A percentile compares a stretch with the other conserved stretches of the same genome.
Conservation (phyloP, 2,888 invertebrate species). For the Andrena dorsata region DNA sequence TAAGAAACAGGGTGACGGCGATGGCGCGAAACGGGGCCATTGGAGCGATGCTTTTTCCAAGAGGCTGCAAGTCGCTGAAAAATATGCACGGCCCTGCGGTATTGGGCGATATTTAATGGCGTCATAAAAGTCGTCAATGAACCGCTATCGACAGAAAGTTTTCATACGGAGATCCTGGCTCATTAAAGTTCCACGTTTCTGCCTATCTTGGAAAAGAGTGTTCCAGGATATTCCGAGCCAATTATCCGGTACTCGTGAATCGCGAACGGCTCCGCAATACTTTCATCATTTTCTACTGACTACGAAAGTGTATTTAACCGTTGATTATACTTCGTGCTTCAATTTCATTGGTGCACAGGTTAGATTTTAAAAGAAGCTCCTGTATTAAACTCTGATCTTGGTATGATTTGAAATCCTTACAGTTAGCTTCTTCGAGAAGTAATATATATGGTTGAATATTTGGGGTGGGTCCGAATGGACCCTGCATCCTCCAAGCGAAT, state of each 20-base stretch:
- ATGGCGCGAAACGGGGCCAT: constrained; percentile 28
- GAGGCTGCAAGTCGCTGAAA: constrained; percentile 20
- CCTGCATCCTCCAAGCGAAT: no score
- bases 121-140: constrained; percentile 8
- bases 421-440: no score
- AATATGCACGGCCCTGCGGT: constrained; percentile 2
- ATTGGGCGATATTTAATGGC: constrained; percentile 25
- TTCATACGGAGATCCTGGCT: constrained; percentile 4
- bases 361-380: neutral
- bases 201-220: neutral
- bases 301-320: neutral
- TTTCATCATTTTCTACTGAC: neutral
- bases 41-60: neutral
- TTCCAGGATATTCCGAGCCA: neutral
- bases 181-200: constrained; percentile 3
- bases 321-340: neutral
- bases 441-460: no score
- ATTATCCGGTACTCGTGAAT: constrained; percentile 1
- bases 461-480: no score
- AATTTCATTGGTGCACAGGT: neutral
- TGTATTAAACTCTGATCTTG: no score
- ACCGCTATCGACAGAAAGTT: constrained; percentile 2
- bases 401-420: no score
- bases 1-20: constrained; percentile 27
- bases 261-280: neutral